Percentiles rank a stretch among this genome's conserved stretches.
phyloP scores from a whole-genome alignment of 2,113 vertebrate genomes.

The Galeopterus variegatus region DNA sequence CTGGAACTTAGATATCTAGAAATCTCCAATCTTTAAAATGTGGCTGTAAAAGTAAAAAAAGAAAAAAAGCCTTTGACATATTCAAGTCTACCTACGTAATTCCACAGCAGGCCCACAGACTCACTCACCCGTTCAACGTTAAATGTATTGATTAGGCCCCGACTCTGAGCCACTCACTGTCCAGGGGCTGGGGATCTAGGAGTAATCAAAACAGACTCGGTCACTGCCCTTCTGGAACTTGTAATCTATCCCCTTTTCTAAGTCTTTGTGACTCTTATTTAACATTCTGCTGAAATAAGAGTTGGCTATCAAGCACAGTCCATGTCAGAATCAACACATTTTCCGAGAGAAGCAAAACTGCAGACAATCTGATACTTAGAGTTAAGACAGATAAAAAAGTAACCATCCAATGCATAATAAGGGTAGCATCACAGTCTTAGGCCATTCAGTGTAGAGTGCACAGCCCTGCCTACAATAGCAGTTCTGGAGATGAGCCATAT shows the following conservation, averaged over 20 bases:
- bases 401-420: neutral
- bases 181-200: too few species aligned
- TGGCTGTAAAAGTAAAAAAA: neutral
- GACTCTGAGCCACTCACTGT: neutral
- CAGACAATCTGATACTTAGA: neutral
- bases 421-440: neutral
- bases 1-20: neutral
- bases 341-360: neutral
- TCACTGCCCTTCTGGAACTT: neutral
- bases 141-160: fast-evolving
- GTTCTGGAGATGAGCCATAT: neutral
- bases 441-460: neutral
- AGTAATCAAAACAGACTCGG: neutral
- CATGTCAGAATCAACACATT: neutral
- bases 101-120: neutral
- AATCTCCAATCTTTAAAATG: neutral
- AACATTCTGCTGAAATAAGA: neutral
- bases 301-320: neutral
- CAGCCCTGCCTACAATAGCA: neutral
- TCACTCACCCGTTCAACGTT: neutral
- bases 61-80: neutral
- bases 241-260: neutral
- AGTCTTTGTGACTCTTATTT: neutral
- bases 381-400: neutral
- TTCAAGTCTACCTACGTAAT: neutral